Base-by-base conservation (phyloP, 2,113 vertebrate genomes). In the Cisticola juncidis region DNA sequence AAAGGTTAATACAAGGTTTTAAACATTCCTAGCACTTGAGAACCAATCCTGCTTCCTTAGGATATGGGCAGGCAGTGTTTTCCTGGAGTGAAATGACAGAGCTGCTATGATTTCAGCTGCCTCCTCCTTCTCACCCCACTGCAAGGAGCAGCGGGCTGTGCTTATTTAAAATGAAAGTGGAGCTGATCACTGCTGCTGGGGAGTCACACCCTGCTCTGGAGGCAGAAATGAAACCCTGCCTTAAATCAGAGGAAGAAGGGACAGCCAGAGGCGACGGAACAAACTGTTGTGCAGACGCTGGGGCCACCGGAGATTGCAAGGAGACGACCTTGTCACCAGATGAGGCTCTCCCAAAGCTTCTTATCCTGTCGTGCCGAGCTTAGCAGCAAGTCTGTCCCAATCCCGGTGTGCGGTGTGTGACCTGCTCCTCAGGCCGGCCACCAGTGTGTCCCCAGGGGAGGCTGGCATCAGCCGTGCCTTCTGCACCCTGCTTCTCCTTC, bases 281-380 rank as follows among this genome's bases (percentile, higher is more conserved):
- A n/a, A 88, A 66, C 56, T 38, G 62, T 45, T 9, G 3, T 29
- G 23, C 90, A 71, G 78, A 38, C 51, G 0, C 4, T 5, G 33
- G 38, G 78, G 64, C 40, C 68, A 10, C 69, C 40, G 35, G 73
- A 87, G 84, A 19, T 20, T 77, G 88, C 26, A 5, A 44, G 65
- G 92, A 58, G 68, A 42, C 3, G 2, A 36, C 86, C 23, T 23
- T 12, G 8, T 73, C 80, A 60, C 33, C 71, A 51, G 80, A 88
- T 36, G 56, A 80, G 82, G 53, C 82, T 83, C 35, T 73, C 53
- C 81, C 40, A 94, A 93, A 96, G 94, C 88, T 95, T 40, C 91
- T 95, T 92, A 83, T 66, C 79, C 16, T 33, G 58, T 42, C 66
- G 68, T 69, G 74, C 15, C 58, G 54, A 77, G 94, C 84, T 91